Evolutionary conservation across 2,888 invertebrate species (phyloP).

Genomic region (Litoditis marina): DNA sequence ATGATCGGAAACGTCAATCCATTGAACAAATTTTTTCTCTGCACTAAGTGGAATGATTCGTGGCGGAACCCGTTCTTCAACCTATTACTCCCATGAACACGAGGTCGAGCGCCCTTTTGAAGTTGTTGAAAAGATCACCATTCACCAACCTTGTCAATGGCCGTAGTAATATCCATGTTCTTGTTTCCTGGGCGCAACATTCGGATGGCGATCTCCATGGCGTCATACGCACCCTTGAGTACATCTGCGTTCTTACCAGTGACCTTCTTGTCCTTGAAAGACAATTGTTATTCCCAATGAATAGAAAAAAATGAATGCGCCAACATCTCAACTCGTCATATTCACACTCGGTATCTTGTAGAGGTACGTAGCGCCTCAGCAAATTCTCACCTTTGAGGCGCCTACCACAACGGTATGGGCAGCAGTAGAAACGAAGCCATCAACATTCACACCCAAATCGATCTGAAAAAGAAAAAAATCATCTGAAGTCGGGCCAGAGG

Average conservation of each 20-base stretch:
- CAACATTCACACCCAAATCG: constrained; percentile 95
- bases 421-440: constrained; percentile 96
- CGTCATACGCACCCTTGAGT: constrained; percentile 87
- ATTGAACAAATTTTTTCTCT: no score
- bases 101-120: no score
- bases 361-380: no score
- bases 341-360: background rate
- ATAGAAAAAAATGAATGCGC: background rate
- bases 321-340: background rate
- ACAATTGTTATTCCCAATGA: background rate
- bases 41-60: no score
- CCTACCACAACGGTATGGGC: constrained; percentile 92
- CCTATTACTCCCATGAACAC: no score
- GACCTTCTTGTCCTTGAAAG: constrained; percentile 66
- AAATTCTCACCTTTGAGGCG: constrained; percentile 66
- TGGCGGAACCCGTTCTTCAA: no score
- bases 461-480: constrained; percentile 34
- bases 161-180: constrained; percentile 56
- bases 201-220: constrained; percentile 89
- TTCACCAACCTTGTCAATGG: constrained; percentile 44
- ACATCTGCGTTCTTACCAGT: constrained; percentile 89
- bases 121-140: constrained; percentile 42
- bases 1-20: no score
- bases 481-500: constrained; percentile 63
- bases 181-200: constrained; percentile 78